Base-by-base conservation (phyloP, 2,888 invertebrate species). In the Notocelia uddmanniana region DNA sequence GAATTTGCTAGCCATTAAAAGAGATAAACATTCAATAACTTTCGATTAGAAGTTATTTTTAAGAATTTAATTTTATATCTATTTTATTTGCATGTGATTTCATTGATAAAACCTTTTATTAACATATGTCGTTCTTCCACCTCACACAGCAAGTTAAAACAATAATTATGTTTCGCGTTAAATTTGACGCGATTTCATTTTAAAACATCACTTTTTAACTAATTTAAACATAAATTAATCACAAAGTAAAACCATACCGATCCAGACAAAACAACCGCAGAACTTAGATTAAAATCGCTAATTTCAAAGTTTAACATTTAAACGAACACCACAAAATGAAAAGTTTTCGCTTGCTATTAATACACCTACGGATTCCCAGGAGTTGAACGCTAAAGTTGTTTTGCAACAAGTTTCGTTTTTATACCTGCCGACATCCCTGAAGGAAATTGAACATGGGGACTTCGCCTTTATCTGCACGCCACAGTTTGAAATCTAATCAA, bases 401-500 rank as follows among this genome's bases (percentile, higher is more conserved):
- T 58, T 31, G 21, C 18, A 67, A 67, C 59, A 59, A 66, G 60
- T 68, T 71, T 57, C 34, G 57, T 72, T 62, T 67, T 63, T 69
- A 73, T 60, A 64, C 64, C 59, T 59, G 64, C 73, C 37, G 34
- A 74, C 54, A 23, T 60, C 62, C 72, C 57, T 63, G 18, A 68
- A 71, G 63, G 64, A 58, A 75, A 78, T 73, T 74, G 75, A 78
- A 66, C 75, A 76, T 75, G 59, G 52, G 13, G 59, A 81, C 80
- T 75, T 81, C 79, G 74, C 79, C 69, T 76, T 73, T 75, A 64
- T 76, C 79, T 78, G 76, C 74, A 78, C 76, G 76, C 78, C 80
- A 77, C 75, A 81, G 83, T 83, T 80, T 59, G 63, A 74, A 84
- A 85, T 78, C 79, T 79, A 85, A 87, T 87, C 85, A 82, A 80